phyloP scores from a whole-genome alignment of 2,797 vertebrate species.

The Tangara arthus region DNA sequence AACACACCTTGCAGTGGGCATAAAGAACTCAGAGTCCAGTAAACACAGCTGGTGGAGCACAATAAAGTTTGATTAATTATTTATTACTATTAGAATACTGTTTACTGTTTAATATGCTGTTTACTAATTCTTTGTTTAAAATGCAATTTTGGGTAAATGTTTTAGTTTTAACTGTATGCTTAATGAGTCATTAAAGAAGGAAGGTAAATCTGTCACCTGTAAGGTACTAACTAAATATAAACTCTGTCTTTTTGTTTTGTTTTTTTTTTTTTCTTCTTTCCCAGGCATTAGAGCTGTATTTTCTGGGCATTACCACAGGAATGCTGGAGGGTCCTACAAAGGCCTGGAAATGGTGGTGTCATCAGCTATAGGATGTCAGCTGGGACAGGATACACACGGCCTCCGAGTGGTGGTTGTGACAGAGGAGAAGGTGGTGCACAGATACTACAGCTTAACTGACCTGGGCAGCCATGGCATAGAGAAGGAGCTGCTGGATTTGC shows the following conservation, averaged over 20 bases:
- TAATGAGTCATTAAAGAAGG: neutral
- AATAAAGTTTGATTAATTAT: neutral
- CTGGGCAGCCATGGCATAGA: slow-evolving; percentile 79
- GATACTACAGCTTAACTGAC: slow-evolving; percentile 86
- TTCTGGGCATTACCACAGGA: slow-evolving; percentile 93
- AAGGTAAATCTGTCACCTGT: neutral
- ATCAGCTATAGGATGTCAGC: slow-evolving; percentile 94
- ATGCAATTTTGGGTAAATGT: neutral
- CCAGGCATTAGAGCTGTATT: slow-evolving; percentile 92
- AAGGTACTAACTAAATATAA: neutral
- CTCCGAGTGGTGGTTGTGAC: slow-evolving; percentile 90
- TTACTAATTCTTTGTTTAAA: neutral
- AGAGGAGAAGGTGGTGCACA: slow-evolving; percentile 80
- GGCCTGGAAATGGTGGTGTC: slow-evolving; percentile 93
- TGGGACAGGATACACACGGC: slow-evolving; percentile 88
- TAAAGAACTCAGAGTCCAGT: neutral
- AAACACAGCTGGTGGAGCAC: neutral
- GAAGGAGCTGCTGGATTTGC: slow-evolving; percentile 81
- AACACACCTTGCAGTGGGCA: neutral
- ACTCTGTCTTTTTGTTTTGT: neutral
- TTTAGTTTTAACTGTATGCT: neutral
- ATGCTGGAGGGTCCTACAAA: slow-evolving; percentile 84
- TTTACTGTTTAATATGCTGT: neutral
- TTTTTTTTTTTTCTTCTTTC: neutral
- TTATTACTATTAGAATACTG: neutral